A percentile compares a stretch with the other conserved stretches of the same genome.
Evolutionary conservation across 2,113 vertebrate species (phyloP).

Genomic region (Acanthisitta chloris): DNA sequence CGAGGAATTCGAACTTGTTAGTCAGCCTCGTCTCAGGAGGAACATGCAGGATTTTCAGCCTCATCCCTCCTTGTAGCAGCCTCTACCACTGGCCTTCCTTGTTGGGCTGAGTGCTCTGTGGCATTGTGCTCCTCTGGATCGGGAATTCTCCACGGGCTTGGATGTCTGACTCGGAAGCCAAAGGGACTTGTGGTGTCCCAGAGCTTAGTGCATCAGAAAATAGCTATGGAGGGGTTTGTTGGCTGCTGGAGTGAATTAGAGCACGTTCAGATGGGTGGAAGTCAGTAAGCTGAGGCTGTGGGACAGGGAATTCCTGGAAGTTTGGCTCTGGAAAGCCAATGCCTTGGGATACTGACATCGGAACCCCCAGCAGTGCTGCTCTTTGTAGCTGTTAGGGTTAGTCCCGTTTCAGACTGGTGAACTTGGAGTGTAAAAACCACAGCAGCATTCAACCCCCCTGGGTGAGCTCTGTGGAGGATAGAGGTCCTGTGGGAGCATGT

Average conservation of each 20-base stretch:
- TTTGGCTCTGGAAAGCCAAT: neutral
- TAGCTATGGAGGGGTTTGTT: accelerated
- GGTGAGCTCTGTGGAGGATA: neutral
- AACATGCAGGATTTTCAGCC: neutral
- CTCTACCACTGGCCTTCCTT: neutral
- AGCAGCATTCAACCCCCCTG: neutral
- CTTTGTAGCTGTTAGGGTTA: neutral
- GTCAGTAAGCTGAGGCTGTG: neutral
- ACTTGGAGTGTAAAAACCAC: neutral
- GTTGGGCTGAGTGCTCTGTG: neutral
- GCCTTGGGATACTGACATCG: accelerated
- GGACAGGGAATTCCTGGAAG: neutral
- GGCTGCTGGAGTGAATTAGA: neutral
- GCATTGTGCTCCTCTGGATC: accelerated
- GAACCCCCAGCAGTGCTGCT: neutral
- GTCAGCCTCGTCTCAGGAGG: neutral
- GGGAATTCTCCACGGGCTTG: neutral
- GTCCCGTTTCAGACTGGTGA: neutral
- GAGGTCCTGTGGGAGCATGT: neutral
- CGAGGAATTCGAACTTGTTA: neutral
- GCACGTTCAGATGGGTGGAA: neutral
- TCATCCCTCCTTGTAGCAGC: neutral
- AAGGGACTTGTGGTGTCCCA: neutral
- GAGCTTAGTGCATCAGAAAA: neutral
- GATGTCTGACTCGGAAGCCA: accelerated